phyloP scores from a whole-genome alignment of 1,140 invertebrate genomes.

The Coelopa frigida region DNA sequence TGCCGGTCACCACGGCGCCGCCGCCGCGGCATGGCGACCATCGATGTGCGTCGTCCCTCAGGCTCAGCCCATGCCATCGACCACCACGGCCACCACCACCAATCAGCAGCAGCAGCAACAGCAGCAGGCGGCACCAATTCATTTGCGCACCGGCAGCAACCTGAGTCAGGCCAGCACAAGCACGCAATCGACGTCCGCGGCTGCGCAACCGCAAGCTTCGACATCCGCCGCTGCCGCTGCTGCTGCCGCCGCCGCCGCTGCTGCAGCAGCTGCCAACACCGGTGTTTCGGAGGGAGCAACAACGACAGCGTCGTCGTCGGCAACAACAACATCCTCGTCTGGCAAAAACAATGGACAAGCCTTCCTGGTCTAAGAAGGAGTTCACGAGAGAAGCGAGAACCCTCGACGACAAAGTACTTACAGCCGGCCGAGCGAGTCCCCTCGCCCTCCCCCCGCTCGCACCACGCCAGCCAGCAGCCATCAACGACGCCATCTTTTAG shows the following conservation, averaged over 20 bases:
- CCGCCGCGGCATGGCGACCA: constrained; percentile 10
- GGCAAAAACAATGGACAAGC: constrained; percentile 28
- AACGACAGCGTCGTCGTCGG: constrained; percentile 17
- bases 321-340: constrained; percentile 20
- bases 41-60: constrained; percentile 9
- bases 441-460: too few relatives aligned
- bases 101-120: constrained; percentile 11
- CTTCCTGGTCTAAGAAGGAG: constrained; percentile 35
- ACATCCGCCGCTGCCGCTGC: constrained; percentile 37
- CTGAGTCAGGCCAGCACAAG: constrained; percentile 38
- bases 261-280: constrained; percentile 10
- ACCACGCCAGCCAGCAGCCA: neutral
- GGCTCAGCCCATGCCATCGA: neutral
- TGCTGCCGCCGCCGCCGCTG: constrained; percentile 23
- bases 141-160: constrained; percentile 38
- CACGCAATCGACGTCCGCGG: constrained; percentile 35
- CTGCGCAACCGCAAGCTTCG: constrained; percentile 15
- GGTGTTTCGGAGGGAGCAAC: constrained; percentile 11
- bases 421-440: too few relatives aligned
- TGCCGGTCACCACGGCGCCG: neutral
- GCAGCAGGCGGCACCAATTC: constrained; percentile 26
- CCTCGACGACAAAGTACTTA: neutral
- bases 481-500: neutral
- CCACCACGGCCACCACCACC: neutral
- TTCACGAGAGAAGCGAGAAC: neutral